Evolutionary conservation across 2,888 invertebrate species (phyloP).

Genomic region (Carpatolechia fugitivella): DNA sequence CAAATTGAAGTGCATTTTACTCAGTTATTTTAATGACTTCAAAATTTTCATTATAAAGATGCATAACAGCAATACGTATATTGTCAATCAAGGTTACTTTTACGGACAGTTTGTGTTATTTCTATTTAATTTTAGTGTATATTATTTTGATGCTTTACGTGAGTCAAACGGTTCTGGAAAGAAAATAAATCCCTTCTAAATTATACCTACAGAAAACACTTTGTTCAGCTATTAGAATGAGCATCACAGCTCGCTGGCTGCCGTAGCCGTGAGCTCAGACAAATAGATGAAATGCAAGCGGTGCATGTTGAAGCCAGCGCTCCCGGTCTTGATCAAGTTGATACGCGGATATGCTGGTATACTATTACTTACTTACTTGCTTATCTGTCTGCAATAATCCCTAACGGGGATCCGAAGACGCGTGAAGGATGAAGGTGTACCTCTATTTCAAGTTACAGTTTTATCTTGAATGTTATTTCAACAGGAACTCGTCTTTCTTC

Average conservation of each 20-base stretch:
- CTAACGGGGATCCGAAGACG: slow-evolving; percentile 10
- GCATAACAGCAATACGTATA: no score
- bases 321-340: slow-evolving; percentile 1
- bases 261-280: background rate
- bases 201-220: no score
- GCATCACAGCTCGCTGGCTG: background rate
- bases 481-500: no score
- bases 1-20: no score
- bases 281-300: background rate
- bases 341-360: slow-evolving; percentile 3
- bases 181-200: no score
- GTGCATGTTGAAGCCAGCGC: background rate
- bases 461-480: background rate
- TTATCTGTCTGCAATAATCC: slow-evolving; percentile 4
- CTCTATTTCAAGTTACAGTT: background rate
- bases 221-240: background rate
- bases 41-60: no score
- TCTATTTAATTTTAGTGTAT: no score
- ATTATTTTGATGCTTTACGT: no score
- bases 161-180: no score
- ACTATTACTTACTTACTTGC: slow-evolving; percentile 2
- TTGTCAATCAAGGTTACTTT: no score
- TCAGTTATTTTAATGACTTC: no score
- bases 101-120: no score
- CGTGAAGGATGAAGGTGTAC: slow-evolving; percentile 10